Conservation (phyloP, 2,888 invertebrate genomes). For the Nezara viridula region DNA sequence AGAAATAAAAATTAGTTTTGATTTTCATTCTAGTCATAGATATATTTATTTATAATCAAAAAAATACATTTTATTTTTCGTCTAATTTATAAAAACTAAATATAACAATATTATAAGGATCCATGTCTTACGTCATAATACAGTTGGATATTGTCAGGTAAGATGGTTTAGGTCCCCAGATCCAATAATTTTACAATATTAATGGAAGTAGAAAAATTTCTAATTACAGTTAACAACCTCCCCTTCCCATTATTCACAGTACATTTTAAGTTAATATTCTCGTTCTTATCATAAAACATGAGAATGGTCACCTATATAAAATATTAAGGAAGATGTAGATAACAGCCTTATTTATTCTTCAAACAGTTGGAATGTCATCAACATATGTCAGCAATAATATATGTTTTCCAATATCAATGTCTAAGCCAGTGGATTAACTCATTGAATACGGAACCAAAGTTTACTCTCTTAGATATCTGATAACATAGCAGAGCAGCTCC, state of each 20-base stretch:
- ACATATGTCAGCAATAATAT: background rate
- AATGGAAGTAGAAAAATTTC: conserved; percentile 9
- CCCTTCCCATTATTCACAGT: background rate
- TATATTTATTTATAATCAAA: conserved; percentile 46
- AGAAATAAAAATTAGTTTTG: background rate
- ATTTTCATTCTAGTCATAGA: background rate
- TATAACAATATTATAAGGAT: conserved; percentile 14
- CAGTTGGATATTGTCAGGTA: conserved; percentile 40
- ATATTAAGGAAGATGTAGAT: conserved; percentile 47
- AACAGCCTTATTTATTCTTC: conserved; percentile 56
- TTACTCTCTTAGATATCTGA: conserved; percentile 47
- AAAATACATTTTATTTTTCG: conserved; percentile 33
- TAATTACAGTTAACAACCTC: conserved; percentile 4
- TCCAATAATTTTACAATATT: conserved; percentile 7
- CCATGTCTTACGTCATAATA: conserved; percentile 8
- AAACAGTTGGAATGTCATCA: conserved; percentile 54
- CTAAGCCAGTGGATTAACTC: conserved; percentile 23
- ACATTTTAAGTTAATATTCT: conserved; percentile 12
- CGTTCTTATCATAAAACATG: conserved; percentile 2
- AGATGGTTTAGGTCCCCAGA: conserved; percentile 30
- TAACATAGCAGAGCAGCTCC: conserved; percentile 9
- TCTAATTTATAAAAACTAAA: conserved; percentile 31
- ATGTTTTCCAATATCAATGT: conserved; percentile 3
- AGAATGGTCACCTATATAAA: conserved; percentile 28
- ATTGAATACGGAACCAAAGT: conserved; percentile 27